Percentiles rank a stretch among this genome's conserved stretches.
Conservation (phyloP, 2,113 vertebrate genomes). For the Aramus guarauna region DNA sequence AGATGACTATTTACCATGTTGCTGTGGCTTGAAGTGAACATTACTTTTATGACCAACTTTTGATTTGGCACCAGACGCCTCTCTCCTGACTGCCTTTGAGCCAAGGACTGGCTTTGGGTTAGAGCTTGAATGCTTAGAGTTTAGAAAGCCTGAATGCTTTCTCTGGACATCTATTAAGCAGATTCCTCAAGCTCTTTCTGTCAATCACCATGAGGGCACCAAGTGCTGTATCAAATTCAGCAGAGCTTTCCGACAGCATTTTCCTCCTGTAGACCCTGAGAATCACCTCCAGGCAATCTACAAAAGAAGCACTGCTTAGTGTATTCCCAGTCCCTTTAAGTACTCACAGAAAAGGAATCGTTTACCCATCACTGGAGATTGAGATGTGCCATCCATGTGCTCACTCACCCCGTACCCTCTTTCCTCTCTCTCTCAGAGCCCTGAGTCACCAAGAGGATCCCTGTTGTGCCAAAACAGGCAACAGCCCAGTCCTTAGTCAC, state of each 20-base stretch:
- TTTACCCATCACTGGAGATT: background rate
- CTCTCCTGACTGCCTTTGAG: background rate
- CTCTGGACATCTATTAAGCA: background rate
- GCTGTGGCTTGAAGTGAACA: background rate
- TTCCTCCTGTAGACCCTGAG: background rate
- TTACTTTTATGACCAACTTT: background rate
- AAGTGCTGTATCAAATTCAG: background rate
- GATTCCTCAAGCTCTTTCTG: background rate
- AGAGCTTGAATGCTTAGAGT: too few species aligned
- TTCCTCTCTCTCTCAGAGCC: background rate
- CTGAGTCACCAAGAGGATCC: background rate
- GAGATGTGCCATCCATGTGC: background rate
- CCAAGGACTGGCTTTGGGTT: background rate
- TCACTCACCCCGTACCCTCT: background rate
- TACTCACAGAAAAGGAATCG: background rate
- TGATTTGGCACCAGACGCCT: fast-evolving
- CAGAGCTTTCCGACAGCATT: background rate
- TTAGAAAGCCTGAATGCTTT: background rate
- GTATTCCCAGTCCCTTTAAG: background rate
- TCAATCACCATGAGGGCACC: background rate
- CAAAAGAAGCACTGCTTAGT: background rate
- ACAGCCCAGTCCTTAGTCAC: background rate
- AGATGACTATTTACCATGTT: background rate
- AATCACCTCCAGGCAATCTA: background rate
- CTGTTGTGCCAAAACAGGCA: background rate